These are phyloP conservation scores for Semibalanus balanoides DNA, from an alignment of 1,140 invertebrate genomes.

Conservation along the genomic window DNA sequence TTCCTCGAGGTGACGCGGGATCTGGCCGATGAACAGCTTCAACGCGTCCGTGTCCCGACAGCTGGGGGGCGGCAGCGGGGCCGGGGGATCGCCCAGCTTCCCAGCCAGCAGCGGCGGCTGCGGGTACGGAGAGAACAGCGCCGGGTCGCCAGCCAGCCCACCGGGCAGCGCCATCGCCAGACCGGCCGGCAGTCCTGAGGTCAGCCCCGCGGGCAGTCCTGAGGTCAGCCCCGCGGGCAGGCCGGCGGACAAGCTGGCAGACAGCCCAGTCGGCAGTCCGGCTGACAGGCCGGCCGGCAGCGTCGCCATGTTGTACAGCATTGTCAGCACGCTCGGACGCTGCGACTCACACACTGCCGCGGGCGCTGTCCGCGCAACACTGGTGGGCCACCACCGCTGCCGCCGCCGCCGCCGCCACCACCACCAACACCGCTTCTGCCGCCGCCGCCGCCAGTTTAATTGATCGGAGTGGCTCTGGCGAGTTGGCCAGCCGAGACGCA, in stretches of 20 bases:
- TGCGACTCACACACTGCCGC: not conserved
- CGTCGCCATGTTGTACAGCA: not conserved
- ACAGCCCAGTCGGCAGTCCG: too few species aligned
- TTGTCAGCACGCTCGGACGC: not conserved
- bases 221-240: too few species aligned
- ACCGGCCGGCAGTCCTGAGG: too few species aligned
- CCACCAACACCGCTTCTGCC: too few species aligned
- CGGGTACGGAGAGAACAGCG: too few species aligned
- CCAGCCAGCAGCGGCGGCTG: not conserved
- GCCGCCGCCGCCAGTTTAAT: not conserved
- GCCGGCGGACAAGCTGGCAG: too few species aligned
- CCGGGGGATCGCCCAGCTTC: not conserved
- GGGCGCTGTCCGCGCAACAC: not conserved
- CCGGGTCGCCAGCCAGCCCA: too few species aligned
- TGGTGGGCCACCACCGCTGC: not conserved
- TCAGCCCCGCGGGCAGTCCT: too few species aligned
- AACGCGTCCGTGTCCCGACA: conserved; percentile 45
- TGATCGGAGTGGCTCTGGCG: not conserved
- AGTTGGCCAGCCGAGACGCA: not conserved
- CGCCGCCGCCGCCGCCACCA: too few species aligned
- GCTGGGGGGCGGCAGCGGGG: conserved; percentile 12
- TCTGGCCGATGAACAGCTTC: conserved; percentile 82
- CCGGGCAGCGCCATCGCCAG: too few species aligned
- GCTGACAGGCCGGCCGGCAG: not conserved
- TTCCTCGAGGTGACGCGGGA: conserved; percentile 77